These are phyloP conservation scores for Euglossa dilemma DNA, from an alignment of 1,140 invertebrate species.

Conservation along the genomic window DNA sequence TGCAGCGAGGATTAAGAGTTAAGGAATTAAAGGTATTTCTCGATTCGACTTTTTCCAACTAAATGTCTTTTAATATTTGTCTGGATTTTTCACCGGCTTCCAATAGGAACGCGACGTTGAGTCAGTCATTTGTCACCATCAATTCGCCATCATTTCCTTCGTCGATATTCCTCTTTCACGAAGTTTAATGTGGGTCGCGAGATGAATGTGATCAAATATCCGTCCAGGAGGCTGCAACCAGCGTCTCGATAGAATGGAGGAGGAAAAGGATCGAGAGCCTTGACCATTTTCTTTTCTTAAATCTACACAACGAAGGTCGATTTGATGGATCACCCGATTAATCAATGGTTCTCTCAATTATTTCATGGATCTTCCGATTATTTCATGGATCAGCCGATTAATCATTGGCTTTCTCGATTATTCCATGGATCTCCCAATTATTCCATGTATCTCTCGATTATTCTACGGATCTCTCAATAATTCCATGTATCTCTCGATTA, in stretches of 20 bases:
- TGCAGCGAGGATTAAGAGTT: no score
- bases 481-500: no score
- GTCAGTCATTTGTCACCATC: constrained; percentile 42
- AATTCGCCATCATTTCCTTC: constrained; percentile 24
- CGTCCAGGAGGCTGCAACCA: neutral
- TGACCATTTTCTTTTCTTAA: neutral
- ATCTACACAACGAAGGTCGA: no score
- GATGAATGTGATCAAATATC: constrained; percentile 61
- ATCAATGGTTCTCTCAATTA: no score
- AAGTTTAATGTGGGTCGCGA: constrained; percentile 40
- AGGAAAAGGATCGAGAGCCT: no score
- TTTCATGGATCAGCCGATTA: no score
- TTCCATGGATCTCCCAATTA: no score
- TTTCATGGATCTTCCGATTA: no score
- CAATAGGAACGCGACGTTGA: constrained; percentile 6
- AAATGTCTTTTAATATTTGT: neutral
- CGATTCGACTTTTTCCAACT: neutral
- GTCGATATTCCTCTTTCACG: constrained; percentile 44
- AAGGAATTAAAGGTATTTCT: no score
- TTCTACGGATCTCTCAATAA: no score
- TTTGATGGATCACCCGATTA: neutral
- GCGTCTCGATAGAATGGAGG: neutral
- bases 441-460: no score
- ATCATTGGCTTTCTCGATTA: no score
- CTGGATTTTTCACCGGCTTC: neutral